Base-by-base conservation (phyloP, 2,797 vertebrate genomes). In the Cryptoblepharus egeriae region DNA sequence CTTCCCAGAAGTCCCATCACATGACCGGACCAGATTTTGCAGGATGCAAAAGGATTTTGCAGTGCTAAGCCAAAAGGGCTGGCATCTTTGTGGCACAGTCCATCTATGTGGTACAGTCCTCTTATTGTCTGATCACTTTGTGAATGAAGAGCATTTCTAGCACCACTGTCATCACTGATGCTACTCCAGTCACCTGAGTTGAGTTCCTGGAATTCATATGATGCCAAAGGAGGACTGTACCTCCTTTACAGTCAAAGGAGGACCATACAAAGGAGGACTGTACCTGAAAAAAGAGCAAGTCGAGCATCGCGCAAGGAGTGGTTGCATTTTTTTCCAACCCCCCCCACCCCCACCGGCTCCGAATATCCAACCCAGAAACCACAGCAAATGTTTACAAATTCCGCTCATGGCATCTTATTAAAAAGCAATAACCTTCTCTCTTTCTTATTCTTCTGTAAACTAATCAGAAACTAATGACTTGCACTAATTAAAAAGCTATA, bases 391-490 rank as follows among this genome's bases (percentile, higher is more conserved):
- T 49, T 82, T 65, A 42, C 3, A 74, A 35, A 75, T 79, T 85
- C 70, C 75, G 88, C 80, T 82, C 83, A 77, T 84, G 60, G 64
- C 18, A 58, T 37, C 75, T 63, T n/a, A 80, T 65, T 30, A 84
- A 80, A 76, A 37, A 39, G 35, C 15, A 18, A 1, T 72, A 83
- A 39, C 0, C 52, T 28, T 83, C 42, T 77, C 84, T 71, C 12
- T 84, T 71, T 55, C 4, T 20, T 1, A 68, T 32, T 63, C 39
- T 52, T 79, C 20, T 70, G 3, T 52, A 86, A 85, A 39, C 3
- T 22, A 89, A 78, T 79, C 72, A 22, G 7, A 84, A 84, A 91
- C 75, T 69, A 85, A 88, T 49, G 4, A 65, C 75, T 24, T 58
- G 2, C 37, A 5, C 26, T 88, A 67, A 57, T 71, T 24, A 42